phyloP scores from a whole-genome alignment of 2,888 invertebrate species.

The Lagria hirta region DNA sequence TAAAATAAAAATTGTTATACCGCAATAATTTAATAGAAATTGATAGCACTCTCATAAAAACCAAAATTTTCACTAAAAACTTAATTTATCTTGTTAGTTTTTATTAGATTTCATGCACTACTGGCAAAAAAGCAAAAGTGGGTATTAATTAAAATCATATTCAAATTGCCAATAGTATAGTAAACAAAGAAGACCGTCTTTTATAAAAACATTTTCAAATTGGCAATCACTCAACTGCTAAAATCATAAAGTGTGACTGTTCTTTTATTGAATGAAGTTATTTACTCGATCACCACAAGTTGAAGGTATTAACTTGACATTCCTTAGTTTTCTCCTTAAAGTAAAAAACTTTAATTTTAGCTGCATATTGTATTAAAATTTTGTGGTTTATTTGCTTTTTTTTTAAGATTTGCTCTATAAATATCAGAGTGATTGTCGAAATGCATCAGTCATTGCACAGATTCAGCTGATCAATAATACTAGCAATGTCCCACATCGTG shows the following conservation, averaged over 20 bases:
- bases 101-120: no score
- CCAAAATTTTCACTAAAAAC: no score
- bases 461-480: conserved; percentile 3
- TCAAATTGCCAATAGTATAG: no score
- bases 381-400: conserved; percentile 22
- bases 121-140: no score
- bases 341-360: conserved; percentile 10
- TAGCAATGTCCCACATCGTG: conserved; percentile 15
- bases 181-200: no score
- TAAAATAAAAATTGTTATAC: no score
- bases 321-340: conserved; percentile 16
- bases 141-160: no score
- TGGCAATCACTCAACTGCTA: conserved; percentile 23
- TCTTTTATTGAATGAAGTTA: neutral
- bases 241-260: conserved; percentile 17
- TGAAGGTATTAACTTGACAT: conserved; percentile 6
- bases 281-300: conserved; percentile 14
- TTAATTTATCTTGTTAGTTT: no score
- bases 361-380: conserved; percentile 18
- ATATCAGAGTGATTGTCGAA: conserved; percentile 5
- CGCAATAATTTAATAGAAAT: no score
- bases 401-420: conserved; percentile 11
- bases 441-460: conserved; percentile 16
- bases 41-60: no score
- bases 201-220: no score